A percentile compares a stretch with the other conserved stretches of the same genome.
Conservation (phyloP, 2,888 invertebrate species). For the Hypena proboscidalis region DNA sequence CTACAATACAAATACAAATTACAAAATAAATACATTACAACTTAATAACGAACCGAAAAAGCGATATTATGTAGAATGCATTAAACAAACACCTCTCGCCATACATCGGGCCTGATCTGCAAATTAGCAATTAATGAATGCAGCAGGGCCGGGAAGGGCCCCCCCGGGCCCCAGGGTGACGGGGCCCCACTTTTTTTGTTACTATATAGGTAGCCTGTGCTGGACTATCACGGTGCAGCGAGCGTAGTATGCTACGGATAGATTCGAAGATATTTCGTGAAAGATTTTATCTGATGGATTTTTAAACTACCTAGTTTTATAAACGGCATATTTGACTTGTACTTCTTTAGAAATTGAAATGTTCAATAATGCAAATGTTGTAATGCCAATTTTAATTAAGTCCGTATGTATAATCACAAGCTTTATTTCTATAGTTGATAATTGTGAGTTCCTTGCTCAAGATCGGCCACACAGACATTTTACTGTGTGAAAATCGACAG, state of each 20-base stretch:
- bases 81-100: slow-evolving; percentile 45
- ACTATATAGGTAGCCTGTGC: slow-evolving; percentile 70
- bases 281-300: too few species aligned
- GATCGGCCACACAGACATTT: too few species aligned
- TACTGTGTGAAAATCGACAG: too few species aligned
- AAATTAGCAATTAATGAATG: slow-evolving; percentile 84
- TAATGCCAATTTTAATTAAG: too few species aligned
- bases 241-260: slow-evolving; percentile 38
- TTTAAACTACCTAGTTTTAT: too few species aligned
- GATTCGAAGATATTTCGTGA: slow-evolving; percentile 44
- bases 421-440: too few species aligned
- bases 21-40: slow-evolving; percentile 7
- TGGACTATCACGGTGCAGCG: slow-evolving; percentile 52
- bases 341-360: too few species aligned
- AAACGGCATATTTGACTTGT: too few species aligned
- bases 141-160: slow-evolving; percentile 57
- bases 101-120: slow-evolving; percentile 73
- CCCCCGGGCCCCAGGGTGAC: slow-evolving; percentile 41
- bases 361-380: too few species aligned
- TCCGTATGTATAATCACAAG: too few species aligned
- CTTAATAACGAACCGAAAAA: slow-evolving; percentile 28
- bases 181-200: slow-evolving; percentile 59
- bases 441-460: too few species aligned
- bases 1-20: too few species aligned
- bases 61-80: slow-evolving; percentile 37